Evolutionary conservation across 1,140 invertebrate genomes (phyloP), one percentile per base, ranked within the genome.

Genomic region (Melitaea cinxia): DNA sequence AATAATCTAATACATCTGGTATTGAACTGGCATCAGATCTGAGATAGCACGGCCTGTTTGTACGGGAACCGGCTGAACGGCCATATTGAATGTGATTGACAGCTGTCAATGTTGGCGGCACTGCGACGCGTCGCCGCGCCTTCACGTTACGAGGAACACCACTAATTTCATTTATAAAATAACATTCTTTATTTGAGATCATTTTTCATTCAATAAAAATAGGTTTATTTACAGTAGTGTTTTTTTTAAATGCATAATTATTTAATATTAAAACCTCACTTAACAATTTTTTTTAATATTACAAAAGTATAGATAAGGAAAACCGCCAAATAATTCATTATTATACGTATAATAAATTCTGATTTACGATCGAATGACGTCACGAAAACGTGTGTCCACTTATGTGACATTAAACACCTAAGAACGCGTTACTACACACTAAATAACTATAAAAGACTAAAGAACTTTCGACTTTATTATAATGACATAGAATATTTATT

Each of bases 61-160:
- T 82, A 69, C 73, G 69, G 68, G 74, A 85, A 85, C 87, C 83
- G 85, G 83, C 81, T 68, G 56, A 52, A 77, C 82, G 66, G 85
- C 87, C 87, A 90, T 90, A 82, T 88, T 90, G 85, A 77, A 82
- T 85, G 82, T 90, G 87, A 90, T 90, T 90, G 87, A 90, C 87
- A 88, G 87, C 84, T 88, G 88, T 90, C 88, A 88, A 86, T 86
- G 83, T 88, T 81, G 88, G 88, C 88, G 85, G 84, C 85, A 86
- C 75, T 77, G 82, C 73, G 84, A 85, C 83, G 84, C 80, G 84
- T 83, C 77, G 76, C 82, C 85, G 84, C 80, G 82, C 80, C 81
- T 80, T 78, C 75, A 73, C 79, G 69, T 66, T 79, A 78, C 81
- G 73, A 75, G 66, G 15, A 47, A 7, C 58, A 67, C 65, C 57